Conservation (phyloP, 2,888 invertebrate genomes). For the Sialis fuliginosa region DNA sequence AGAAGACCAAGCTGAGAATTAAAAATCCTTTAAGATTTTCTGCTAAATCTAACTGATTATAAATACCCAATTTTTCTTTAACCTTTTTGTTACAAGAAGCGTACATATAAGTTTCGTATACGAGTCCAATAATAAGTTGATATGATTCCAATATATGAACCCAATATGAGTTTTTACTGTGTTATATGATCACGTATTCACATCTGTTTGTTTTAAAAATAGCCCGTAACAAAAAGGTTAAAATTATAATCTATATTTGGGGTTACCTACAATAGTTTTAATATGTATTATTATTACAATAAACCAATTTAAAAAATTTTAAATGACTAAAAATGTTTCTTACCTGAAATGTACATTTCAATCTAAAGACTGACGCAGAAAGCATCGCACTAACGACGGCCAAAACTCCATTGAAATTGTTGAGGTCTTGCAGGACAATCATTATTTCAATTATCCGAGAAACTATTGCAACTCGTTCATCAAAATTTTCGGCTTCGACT, state of each 20-base stretch:
- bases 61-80: too few relatives aligned
- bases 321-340: slow-evolving; percentile 10
- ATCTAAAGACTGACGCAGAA: slow-evolving; percentile 78
- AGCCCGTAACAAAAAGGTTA: neutral
- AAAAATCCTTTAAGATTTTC: too few relatives aligned
- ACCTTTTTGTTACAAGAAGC: too few relatives aligned
- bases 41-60: too few relatives aligned
- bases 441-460: slow-evolving; percentile 86
- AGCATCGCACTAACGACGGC: slow-evolving; percentile 85
- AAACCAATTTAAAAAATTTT: neutral
- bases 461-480: slow-evolving; percentile 83
- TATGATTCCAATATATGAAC: too few relatives aligned
- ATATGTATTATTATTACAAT: neutral
- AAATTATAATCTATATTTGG: neutral
- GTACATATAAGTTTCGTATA: too few relatives aligned
- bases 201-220: too few relatives aligned
- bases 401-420: slow-evolving; percentile 96
- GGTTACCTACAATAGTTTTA: neutral
- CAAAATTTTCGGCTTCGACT: slow-evolving; percentile 87
- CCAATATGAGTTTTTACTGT: too few relatives aligned
- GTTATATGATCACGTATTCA: too few relatives aligned
- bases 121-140: too few relatives aligned
- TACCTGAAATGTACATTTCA: slow-evolving; percentile 66
- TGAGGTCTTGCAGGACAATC: slow-evolving; percentile 85
- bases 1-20: too few relatives aligned